Evolutionary conservation across 2,888 invertebrate genomes (phyloP), one percentile per base, ranked within the genome.

Genomic region (Chymomyza amoena): DNA sequence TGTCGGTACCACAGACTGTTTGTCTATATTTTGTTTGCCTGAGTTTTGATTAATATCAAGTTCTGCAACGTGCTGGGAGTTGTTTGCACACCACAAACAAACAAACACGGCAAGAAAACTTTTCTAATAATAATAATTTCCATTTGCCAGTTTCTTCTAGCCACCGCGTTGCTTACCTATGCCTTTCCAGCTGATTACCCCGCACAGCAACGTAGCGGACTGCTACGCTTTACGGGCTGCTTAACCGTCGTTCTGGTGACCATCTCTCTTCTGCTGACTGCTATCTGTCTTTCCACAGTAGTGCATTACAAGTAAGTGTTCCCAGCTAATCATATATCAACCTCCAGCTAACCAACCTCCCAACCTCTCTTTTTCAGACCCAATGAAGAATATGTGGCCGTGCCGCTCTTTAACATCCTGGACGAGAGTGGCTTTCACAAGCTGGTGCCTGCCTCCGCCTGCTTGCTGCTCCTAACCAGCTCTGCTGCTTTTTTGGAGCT

Each of bases 341-440:
- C 5, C 9, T n/a, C 25, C 28, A 16, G 9, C 9, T 7, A n/a
- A 18, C n/a, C 25, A 45, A 51, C 2, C n/a, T 25, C 4, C 15
- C 15, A 50, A 6, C n/a, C 2, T 0, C 6, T 2, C 6, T 13
- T 70, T 13, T 70, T 0, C 51, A 92, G 92, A 81, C 6, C 84
- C 3, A 79, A 82, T 2, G 78, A 88, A n/a, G 91, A 91, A 16
- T 92, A 91, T 68, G 85, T 89, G 20, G 92, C 92, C 9, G 91
- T 91, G 18, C 92, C 92, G 25, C 70, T 92, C 7, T 92, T 94
- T 56, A 90, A 92, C 69, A 92, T 93, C 61, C 92, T 94, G 65
- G 93, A 93, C 79, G 91, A 92, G 70, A 92, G 93, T 56, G 93
- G 93, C 77, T 93, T 93, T 32, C 93, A 93, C 72, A 93, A 93